These are phyloP conservation scores for Coracopsis vasa DNA, from an alignment of 2,113 vertebrate genomes.

Conservation along the genomic window DNA sequence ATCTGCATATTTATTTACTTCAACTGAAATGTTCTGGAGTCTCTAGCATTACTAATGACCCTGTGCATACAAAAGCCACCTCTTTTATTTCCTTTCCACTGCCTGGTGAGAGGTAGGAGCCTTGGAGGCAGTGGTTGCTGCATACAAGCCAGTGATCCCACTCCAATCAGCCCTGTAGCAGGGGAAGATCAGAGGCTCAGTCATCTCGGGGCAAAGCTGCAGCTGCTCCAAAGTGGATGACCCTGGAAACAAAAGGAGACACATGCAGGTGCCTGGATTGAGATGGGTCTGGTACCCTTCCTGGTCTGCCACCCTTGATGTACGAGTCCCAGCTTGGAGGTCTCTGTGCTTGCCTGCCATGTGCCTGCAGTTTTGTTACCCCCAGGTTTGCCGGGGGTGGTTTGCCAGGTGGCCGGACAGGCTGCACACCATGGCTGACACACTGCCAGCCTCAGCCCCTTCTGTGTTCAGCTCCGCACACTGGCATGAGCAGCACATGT, in stretches of 20 bases:
- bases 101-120: background rate
- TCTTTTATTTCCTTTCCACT: background rate
- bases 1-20: background rate
- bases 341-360: fast-evolving
- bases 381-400: fast-evolving
- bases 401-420: fast-evolving
- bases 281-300: fast-evolving
- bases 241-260: background rate
- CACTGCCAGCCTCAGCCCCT: fast-evolving
- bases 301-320: fast-evolving
- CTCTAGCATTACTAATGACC: background rate
- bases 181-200: background rate
- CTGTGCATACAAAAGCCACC: background rate
- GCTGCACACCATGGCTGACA: background rate
- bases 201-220: background rate
- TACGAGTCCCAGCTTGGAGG: background rate
- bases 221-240: background rate
- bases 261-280: background rate
- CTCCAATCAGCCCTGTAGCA: background rate
- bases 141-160: background rate
- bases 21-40: background rate
- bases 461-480: fast-evolving
- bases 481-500: fast-evolving
- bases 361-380: background rate
- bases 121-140: background rate